Evolutionary conservation across 2,113 vertebrate genomes (phyloP).

Genomic region (Sinocyclocheilus maitianheensis): DNA sequence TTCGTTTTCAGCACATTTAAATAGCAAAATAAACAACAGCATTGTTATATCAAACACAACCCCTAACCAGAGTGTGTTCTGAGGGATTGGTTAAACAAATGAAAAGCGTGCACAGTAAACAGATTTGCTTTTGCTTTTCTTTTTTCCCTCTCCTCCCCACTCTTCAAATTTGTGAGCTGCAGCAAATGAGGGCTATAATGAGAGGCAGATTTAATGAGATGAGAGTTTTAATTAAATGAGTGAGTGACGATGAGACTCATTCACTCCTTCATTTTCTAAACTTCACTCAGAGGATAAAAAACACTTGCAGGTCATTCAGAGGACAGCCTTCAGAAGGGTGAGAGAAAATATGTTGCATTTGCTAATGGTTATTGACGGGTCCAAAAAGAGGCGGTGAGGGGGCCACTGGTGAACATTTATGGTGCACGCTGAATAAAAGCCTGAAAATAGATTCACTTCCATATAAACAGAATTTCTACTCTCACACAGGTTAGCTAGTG

Average conservation of each 20-base stretch:
- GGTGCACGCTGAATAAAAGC: not conserved
- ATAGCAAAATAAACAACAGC: conserved; percentile 76
- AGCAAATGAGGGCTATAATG: conserved; percentile 73
- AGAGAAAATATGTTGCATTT: conserved; percentile 21
- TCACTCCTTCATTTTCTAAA: conserved; percentile 46
- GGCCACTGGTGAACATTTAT: conserved; percentile 27
- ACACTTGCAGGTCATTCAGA: conserved; percentile 59
- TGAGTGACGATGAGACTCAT: conserved; percentile 67
- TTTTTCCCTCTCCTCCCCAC: conserved; percentile 23
- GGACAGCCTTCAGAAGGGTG: conserved; percentile 53
- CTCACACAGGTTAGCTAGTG: not conserved
- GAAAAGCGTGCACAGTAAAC: conserved; percentile 76
- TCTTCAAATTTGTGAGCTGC: conserved; percentile 67
- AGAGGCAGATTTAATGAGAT: conserved; percentile 74
- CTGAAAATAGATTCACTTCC: conserved; percentile 12
- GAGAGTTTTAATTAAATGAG: conserved; percentile 75
- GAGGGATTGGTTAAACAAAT: conserved; percentile 71
- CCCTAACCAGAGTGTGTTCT: conserved; percentile 73
- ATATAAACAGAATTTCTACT: conserved; percentile 13
- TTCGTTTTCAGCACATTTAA: conserved; percentile 75
- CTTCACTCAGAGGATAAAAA: conserved; percentile 53
- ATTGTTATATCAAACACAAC: conserved; percentile 68
- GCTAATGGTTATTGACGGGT: conserved; percentile 41
- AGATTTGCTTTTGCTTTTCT: conserved; percentile 62
- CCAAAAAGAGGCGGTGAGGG: conserved; percentile 1